phyloP scores from a whole-genome alignment of 1,140 invertebrate species.

The Drosophila bifasciata region DNA sequence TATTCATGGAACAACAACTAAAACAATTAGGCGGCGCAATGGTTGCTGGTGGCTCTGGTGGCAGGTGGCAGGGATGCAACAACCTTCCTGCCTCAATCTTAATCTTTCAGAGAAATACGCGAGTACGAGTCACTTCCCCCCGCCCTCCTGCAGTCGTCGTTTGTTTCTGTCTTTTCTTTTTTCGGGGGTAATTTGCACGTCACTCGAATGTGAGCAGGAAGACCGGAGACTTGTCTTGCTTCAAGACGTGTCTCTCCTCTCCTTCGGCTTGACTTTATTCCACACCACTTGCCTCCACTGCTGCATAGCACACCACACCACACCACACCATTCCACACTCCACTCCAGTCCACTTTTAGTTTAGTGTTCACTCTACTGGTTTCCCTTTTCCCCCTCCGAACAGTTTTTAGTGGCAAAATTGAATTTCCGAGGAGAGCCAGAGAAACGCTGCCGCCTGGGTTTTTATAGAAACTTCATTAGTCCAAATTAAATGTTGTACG shows the following conservation, averaged over 20 bases:
- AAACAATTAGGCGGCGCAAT: conserved; percentile 66
- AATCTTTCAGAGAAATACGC: conserved; percentile 7
- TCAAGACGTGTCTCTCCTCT: conserved; percentile 1
- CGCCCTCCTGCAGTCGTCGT: not conserved
- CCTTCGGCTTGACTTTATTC: conserved; percentile 14
- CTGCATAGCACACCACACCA: no score
- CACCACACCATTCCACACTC: no score
- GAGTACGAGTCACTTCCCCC: conserved; percentile 8
- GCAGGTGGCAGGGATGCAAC: conserved; percentile 52
- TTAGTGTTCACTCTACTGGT: no score
- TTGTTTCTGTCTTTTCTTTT: conserved; percentile 8
- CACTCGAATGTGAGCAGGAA: conserved; percentile 72
- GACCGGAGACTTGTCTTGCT: conserved; percentile 44
- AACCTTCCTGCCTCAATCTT: conserved; percentile 19
- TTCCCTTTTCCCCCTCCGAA: not conserved
- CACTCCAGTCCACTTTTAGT: conserved; percentile 19
- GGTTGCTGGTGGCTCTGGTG: conserved; percentile 46
- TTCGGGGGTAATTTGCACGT: conserved; percentile 73
- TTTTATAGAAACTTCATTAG: conserved; percentile 78
- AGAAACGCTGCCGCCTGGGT: conserved; percentile 17
- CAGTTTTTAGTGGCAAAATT: conserved; percentile 46
- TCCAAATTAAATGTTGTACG: conserved; percentile 75
- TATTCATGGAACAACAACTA: conserved; percentile 80
- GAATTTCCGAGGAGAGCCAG: conserved; percentile 26
- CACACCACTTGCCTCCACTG: conserved; percentile 28